Conservation (phyloP, 2,888 invertebrate species). For the Drosophila diplacantha region DNA sequence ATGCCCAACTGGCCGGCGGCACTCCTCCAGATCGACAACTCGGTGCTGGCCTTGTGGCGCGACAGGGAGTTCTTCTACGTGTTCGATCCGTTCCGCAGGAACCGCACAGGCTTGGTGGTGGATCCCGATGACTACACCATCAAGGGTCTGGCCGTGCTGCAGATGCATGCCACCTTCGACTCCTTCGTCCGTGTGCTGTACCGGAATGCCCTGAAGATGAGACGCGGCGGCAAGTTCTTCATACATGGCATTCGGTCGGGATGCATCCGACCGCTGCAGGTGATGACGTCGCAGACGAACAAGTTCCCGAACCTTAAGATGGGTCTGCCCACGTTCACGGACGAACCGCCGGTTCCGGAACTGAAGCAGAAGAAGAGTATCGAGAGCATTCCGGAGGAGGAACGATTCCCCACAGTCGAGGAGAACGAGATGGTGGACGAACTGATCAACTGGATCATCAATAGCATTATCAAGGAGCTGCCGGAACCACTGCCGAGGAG, state of each 20-base stretch:
- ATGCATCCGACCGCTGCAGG: conserved; percentile 68
- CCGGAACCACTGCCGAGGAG: conserved; percentile 48
- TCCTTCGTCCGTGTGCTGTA: conserved; percentile 80
- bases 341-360: conserved; percentile 35
- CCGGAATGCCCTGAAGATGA: conserved; percentile 77
- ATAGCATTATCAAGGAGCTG: conserved; percentile 53
- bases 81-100: conserved; percentile 83
- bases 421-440: conserved; percentile 62
- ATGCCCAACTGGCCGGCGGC: conserved; percentile 63
- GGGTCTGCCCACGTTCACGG: conserved; percentile 59
- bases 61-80: conserved; percentile 82
- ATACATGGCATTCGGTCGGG: conserved; percentile 81
- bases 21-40: conserved; percentile 81
- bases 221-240: conserved; percentile 74
- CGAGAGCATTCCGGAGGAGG: conserved; percentile 67
- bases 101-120: conserved; percentile 80
- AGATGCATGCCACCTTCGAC: conserved; percentile 81
- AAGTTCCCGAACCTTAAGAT: conserved; percentile 65
- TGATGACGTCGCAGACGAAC: conserved; percentile 54
- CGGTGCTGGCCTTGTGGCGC: conserved; percentile 81
- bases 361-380: conserved; percentile 66
- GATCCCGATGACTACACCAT: conserved; percentile 77
- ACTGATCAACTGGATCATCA: conserved; percentile 61
- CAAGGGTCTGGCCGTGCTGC: conserved; percentile 80
- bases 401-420: conserved; percentile 59